These are phyloP conservation scores for Lagopus leucura DNA, from an alignment of 2,113 vertebrate species.

Conservation along the genomic window DNA sequence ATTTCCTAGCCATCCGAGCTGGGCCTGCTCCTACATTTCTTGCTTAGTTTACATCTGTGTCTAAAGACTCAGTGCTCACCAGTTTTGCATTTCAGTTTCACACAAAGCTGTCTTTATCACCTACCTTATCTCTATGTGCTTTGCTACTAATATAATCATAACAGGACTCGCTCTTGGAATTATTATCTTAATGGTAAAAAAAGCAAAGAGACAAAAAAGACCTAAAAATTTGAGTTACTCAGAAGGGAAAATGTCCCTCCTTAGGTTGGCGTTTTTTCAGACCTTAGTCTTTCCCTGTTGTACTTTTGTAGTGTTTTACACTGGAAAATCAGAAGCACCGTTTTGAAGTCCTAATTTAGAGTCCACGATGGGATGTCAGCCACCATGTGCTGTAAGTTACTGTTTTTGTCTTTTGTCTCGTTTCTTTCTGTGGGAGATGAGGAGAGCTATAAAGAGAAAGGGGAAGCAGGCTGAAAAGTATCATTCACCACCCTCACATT, in stretches of 20 bases:
- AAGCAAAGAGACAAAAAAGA: background rate
- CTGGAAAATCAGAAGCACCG: background rate
- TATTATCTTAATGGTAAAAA: background rate
- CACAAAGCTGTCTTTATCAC: background rate
- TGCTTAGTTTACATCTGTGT: background rate
- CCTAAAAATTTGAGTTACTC: background rate
- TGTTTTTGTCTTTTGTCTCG: background rate
- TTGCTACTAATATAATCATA: background rate
- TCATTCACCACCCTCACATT: background rate
- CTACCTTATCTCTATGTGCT: background rate
- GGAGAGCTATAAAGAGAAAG: background rate
- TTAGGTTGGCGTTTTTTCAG: background rate
- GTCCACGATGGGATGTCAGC: background rate
- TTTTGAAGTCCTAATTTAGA: background rate
- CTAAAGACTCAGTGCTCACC: background rate
- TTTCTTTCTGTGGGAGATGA: background rate
- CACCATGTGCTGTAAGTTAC: background rate
- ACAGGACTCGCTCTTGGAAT: background rate
- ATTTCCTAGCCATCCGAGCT: background rate
- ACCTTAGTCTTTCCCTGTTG: background rate
- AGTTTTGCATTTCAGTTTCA: background rate
- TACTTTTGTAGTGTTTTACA: background rate
- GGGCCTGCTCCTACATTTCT: background rate
- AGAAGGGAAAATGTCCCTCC: rapidly evolving
- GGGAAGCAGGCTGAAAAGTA: background rate